Conservation (phyloP, 2,888 invertebrate species). For the Drosophila paramelanica region DNA sequence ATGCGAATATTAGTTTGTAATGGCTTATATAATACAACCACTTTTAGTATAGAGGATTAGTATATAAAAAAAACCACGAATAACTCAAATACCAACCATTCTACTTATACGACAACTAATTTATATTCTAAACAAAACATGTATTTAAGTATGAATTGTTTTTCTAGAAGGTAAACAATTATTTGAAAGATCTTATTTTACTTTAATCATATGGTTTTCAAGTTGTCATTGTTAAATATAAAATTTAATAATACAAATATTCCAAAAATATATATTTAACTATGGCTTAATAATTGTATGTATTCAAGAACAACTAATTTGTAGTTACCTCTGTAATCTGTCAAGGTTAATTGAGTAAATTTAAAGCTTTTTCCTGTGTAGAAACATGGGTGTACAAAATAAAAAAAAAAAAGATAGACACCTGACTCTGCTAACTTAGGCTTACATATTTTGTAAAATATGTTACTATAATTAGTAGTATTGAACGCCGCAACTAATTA, state of each 20-base stretch:
- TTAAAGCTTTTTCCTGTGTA: too few relatives aligned
- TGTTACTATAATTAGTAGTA: too few relatives aligned
- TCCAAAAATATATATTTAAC: constrained; percentile 9
- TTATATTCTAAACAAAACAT: background rate
- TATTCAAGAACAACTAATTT: background rate
- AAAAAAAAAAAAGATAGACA: too few relatives aligned
- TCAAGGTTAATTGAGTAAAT: too few relatives aligned
- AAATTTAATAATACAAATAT: constrained; percentile 1
- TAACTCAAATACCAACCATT: background rate
- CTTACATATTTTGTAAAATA: too few relatives aligned
- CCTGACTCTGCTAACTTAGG: too few relatives aligned
- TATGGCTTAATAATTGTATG: background rate
- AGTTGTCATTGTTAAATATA: constrained; percentile 8
- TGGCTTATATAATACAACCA: background rate
- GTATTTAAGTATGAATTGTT: background rate
- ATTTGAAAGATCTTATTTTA: background rate
- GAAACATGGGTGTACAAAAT: too few relatives aligned
- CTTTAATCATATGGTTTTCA: background rate
- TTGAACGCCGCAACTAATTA: too few relatives aligned
- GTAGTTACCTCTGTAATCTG: too few relatives aligned
- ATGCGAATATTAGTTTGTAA: constrained; percentile 45
- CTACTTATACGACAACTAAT: background rate
- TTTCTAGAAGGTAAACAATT: background rate
- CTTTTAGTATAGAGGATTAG: background rate
- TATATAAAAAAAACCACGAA: background rate